Evolutionary conservation across 1,140 invertebrate genomes (phyloP).

Genomic region (Stenopsyche tienmushanensis): DNA sequence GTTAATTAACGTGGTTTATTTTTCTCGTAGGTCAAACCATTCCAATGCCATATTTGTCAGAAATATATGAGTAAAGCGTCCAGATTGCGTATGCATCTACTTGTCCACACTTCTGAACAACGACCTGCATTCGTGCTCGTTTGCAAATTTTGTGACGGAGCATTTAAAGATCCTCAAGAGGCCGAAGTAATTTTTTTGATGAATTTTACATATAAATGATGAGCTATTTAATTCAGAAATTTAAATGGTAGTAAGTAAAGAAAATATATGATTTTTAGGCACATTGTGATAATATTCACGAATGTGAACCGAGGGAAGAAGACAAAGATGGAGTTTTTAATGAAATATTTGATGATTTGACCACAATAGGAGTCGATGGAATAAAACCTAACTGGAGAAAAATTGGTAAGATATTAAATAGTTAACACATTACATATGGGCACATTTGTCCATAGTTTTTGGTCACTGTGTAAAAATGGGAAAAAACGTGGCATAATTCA

Average conservation of each 20-base stretch:
- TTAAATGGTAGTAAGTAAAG: background rate
- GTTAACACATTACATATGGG: background rate
- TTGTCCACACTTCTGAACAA: conserved; percentile 51
- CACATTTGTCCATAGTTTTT: background rate
- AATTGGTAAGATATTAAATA: conserved; percentile 1
- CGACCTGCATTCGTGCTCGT: conserved; percentile 45
- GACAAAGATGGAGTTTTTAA: conserved; percentile 14
- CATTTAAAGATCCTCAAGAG: conserved; percentile 45
- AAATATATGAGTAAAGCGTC: conserved; percentile 54
- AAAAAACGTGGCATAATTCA: too few species aligned
- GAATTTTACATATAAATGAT: background rate
- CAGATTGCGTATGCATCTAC: conserved; percentile 54
- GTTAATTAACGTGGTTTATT: too few species aligned
- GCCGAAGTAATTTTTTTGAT: conserved; percentile 44
- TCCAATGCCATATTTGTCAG: conserved; percentile 56
- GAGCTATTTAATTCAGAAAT: background rate
- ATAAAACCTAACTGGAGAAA: conserved; percentile 8
- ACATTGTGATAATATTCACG: conserved; percentile 5
- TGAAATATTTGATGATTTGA: conserved; percentile 18
- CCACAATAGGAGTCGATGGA: background rate
- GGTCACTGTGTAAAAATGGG: too few species aligned
- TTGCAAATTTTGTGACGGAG: conserved; percentile 47
- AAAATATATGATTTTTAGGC: too few species aligned
- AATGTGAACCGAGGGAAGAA: conserved; percentile 16
- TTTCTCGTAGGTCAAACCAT: conserved; percentile 52